A percentile compares a stretch with the other conserved stretches of the same genome.
phyloP scores from a whole-genome alignment of 2,113 vertebrate species.

The Hydrochoerus hydrochaeris region DNA sequence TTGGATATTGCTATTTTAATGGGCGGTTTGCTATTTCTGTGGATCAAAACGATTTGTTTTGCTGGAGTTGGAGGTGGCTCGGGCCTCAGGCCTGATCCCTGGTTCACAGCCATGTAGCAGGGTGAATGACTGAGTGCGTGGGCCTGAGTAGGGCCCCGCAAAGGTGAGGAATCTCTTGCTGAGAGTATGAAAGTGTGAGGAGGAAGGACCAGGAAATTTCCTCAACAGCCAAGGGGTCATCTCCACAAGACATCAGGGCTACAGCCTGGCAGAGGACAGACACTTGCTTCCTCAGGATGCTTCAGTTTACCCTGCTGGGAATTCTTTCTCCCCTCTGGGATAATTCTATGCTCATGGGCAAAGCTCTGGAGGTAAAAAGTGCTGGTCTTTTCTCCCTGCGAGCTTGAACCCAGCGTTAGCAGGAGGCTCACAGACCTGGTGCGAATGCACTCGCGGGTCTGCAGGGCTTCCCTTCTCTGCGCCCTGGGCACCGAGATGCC shows the following conservation, averaged over 20 bases:
- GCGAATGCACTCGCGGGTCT: constrained; percentile 73
- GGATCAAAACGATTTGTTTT: constrained; percentile 54
- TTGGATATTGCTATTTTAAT: constrained; percentile 13
- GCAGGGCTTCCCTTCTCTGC: constrained; percentile 66
- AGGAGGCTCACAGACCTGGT: constrained; percentile 63
- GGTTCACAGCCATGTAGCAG: neutral
- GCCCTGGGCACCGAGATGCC: constrained; percentile 52
- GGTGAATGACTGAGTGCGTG: neutral
- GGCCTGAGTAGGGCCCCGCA: neutral
- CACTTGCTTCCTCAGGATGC: neutral
- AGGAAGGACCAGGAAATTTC: neutral
- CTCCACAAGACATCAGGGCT: neutral
- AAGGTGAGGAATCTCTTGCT: neutral
- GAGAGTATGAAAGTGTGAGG: neutral
- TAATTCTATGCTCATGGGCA: constrained; percentile 62
- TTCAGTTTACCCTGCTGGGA: neutral
- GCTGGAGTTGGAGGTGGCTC: neutral
- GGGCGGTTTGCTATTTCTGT: constrained; percentile 2
- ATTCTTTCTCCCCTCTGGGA: constrained; percentile 23
- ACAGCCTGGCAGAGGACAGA: neutral
- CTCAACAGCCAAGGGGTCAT: neutral
- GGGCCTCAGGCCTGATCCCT: neutral
- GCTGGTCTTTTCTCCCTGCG: constrained; percentile 38
- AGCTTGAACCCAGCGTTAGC: constrained; percentile 40
- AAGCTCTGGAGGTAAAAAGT: constrained; percentile 58